phyloP scores from a whole-genome alignment of 2,888 invertebrate genomes.

The Andrena flavipes region DNA sequence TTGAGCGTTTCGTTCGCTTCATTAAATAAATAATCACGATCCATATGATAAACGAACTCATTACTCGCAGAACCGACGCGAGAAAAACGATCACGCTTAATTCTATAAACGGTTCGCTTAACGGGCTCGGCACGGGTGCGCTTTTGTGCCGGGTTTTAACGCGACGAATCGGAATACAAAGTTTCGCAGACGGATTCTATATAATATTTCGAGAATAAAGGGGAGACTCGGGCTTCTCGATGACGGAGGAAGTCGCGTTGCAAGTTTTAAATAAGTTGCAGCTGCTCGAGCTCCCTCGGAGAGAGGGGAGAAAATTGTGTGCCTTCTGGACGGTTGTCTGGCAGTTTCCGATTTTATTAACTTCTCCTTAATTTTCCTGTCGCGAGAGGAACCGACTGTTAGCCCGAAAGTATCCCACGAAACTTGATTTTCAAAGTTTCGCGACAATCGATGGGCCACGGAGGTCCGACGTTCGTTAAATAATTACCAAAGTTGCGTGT shows the following conservation, averaged over 20 bases:
- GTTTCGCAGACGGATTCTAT: conserved; percentile 2
- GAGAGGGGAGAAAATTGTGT: conserved; percentile 11
- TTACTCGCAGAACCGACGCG: not conserved
- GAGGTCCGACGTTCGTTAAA: not conserved
- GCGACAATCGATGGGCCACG: not conserved
- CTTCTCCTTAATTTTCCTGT: conserved; percentile 12
- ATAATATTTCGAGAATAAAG: conserved; percentile 26
- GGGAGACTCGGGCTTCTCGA: not conserved
- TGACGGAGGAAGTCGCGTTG: not conserved
- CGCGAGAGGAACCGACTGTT: not conserved
- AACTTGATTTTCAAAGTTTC: conserved; percentile 18
- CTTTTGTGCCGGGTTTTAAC: not conserved
- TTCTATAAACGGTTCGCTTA: conserved; percentile 28
- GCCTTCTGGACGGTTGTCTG: conserved; percentile 28
- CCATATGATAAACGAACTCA: not conserved
- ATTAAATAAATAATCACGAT: conserved; percentile 2
- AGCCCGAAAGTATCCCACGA: not conserved
- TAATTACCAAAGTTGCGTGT: not conserved
- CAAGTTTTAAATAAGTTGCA: conserved; percentile 32
- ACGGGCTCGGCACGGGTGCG: not conserved
- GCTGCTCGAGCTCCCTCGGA: not conserved
- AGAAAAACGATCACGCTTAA: conserved; percentile 24
- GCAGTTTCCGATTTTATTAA: conserved; percentile 40
- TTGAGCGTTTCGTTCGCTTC: conserved; percentile 15
- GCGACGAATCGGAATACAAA: not conserved